These are phyloP conservation scores for Neoscelio sp. DNA, from an alignment of 2,888 invertebrate genomes.

Conservation along the genomic window DNA sequence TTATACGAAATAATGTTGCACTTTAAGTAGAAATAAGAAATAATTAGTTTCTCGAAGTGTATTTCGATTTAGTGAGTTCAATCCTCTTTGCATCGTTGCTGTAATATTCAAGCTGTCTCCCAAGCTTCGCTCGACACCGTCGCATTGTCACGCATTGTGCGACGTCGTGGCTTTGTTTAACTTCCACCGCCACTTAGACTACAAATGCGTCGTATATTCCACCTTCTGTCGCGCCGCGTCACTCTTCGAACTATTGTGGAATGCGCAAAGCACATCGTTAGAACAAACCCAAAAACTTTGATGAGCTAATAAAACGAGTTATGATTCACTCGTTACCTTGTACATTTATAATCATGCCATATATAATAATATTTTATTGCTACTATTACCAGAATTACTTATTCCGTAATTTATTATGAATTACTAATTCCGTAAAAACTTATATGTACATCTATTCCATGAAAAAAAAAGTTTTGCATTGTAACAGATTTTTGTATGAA, in stretches of 20 bases:
- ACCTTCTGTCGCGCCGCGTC: constrained; percentile 54
- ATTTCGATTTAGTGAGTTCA: constrained; percentile 45
- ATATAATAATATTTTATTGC: constrained; percentile 18
- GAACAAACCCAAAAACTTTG: constrained; percentile 61
- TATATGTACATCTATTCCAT: too few species aligned
- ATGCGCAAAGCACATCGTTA: constrained; percentile 53
- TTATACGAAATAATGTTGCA: too few species aligned
- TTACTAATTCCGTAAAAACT: not conserved
- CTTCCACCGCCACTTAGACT: constrained; percentile 65
- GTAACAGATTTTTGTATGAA: too few species aligned
- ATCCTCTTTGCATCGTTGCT: constrained; percentile 34
- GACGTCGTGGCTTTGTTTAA: constrained; percentile 63
- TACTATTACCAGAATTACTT: constrained; percentile 8
- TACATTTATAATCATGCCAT: constrained; percentile 51
- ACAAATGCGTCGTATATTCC: constrained; percentile 59
- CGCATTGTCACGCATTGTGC: constrained; percentile 65
- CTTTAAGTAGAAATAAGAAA: too few species aligned
- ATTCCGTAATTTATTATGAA: not conserved
- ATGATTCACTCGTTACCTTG: constrained; percentile 48
- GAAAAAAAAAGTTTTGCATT: too few species aligned
- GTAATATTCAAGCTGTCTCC: constrained; percentile 54
- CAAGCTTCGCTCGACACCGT: constrained; percentile 38
- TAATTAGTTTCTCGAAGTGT: constrained; percentile 14
- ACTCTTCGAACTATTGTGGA: constrained; percentile 40
- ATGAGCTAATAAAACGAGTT: constrained; percentile 58